These are phyloP conservation scores for Crocidura indochinensis DNA, from an alignment of 2,797 vertebrate genomes.

Conservation along the genomic window DNA sequence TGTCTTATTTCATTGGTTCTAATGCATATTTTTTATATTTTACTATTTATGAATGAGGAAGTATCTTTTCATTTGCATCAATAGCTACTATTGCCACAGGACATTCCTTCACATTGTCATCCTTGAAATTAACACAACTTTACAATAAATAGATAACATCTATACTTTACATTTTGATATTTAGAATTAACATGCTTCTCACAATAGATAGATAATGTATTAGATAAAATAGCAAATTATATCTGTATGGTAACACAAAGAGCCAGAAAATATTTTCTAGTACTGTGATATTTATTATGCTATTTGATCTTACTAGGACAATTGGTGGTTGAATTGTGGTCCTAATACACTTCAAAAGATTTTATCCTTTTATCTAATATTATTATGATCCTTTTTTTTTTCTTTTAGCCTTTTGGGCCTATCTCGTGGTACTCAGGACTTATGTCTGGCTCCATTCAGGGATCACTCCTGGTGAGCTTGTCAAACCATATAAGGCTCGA, in stretches of 20 bases:
- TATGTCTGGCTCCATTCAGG: too few species aligned
- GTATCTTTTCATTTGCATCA: conserved; percentile 34
- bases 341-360: not conserved
- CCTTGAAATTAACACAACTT: not conserved
- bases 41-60: conserved; percentile 32
- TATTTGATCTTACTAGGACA: conserved; percentile 16
- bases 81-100: not conserved
- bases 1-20: conserved; percentile 10
- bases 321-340: conserved; percentile 30
- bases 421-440: too few species aligned
- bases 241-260: not conserved
- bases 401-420: not conserved
- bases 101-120: not conserved
- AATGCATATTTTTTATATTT: conserved; percentile 27
- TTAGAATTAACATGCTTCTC: not conserved
- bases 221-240: not conserved
- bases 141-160: not conserved
- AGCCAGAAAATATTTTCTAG: not conserved
- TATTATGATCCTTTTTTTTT: not conserved
- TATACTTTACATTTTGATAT: not conserved
- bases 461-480: too few species aligned
- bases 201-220: not conserved
- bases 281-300: conserved; percentile 25
- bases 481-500: too few species aligned
- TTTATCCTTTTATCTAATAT: not conserved